Percentiles rank a stretch among this genome's conserved stretches.
Conservation (phyloP, 2,797 vertebrate species). For the Sciurus carolinensis region DNA sequence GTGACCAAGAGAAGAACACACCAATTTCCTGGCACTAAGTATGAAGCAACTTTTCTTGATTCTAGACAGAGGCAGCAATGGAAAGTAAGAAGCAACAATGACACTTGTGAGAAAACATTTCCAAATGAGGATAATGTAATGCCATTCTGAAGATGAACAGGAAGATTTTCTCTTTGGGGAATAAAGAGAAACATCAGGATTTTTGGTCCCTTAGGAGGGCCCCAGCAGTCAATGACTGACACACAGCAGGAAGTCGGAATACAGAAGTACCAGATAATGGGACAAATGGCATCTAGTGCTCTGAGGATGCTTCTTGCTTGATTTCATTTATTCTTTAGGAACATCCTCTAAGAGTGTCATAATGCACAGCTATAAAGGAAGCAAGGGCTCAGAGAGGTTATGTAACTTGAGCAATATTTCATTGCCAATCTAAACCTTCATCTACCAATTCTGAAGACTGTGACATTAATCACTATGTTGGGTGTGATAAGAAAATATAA, state of each 20-base stretch:
- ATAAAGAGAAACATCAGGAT: not conserved
- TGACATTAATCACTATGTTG: not conserved
- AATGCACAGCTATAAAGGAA: not conserved
- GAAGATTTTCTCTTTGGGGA: not conserved
- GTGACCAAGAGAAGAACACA: not conserved
- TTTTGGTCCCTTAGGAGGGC: not conserved
- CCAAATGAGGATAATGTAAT: not conserved
- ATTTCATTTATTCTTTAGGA: not conserved
- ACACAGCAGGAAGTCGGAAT: not conserved
- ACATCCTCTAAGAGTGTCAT: too few species aligned
- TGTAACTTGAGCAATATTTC: not conserved
- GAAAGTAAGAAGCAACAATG: not conserved
- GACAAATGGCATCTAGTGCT: not conserved
- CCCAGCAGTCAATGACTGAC: not conserved
- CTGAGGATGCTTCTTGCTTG: not conserved
- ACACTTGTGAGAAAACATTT: not conserved
- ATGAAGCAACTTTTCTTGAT: not conserved
- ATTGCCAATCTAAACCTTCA: not conserved
- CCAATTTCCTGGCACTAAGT: not conserved
- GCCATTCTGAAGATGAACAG: not conserved
- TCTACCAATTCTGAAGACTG: not conserved
- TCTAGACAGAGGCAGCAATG: not conserved
- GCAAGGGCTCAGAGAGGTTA: not conserved
- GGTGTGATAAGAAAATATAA: not conserved
- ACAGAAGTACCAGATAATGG: not conserved